These are phyloP conservation scores for Enteromius treurensis DNA, from an alignment of 2,797 vertebrate genomes.

Conservation along the genomic window DNA sequence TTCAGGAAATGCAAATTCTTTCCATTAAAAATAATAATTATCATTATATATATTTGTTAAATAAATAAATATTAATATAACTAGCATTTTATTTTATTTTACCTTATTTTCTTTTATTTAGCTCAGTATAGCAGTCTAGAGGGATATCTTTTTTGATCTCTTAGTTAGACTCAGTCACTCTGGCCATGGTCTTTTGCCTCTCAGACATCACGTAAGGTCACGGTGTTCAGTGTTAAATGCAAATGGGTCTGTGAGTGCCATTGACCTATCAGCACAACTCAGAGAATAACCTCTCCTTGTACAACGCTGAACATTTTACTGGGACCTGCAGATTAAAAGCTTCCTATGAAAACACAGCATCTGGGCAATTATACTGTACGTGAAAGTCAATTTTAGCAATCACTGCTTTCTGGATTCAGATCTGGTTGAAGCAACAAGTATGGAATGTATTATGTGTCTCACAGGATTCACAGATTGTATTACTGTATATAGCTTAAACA, in stretches of 20 bases:
- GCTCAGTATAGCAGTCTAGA: background rate
- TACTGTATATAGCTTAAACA: background rate
- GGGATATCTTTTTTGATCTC: background rate
- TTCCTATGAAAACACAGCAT: background rate
- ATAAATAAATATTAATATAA: background rate
- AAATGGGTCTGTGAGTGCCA: conserved; percentile 60
- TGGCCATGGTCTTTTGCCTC: conserved; percentile 11
- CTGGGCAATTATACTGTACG: background rate
- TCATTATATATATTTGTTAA: too few relatives aligned
- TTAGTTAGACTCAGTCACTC: background rate
- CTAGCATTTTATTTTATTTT: background rate
- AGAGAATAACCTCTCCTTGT: conserved; percentile 44
- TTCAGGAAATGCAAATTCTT: background rate
- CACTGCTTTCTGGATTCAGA: background rate
- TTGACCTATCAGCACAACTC: conserved; percentile 66
- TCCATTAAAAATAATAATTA: background rate
- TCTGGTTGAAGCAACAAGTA: background rate
- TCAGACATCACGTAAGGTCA: conserved; percentile 25
- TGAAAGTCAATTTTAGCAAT: background rate
- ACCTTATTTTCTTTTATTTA: background rate
- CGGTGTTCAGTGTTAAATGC: conserved; percentile 51
- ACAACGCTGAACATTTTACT: conserved; percentile 13
- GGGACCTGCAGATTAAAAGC: conserved; percentile 4
- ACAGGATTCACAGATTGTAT: conserved; percentile 9
- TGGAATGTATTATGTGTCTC: background rate